phyloP scores from a whole-genome alignment of 2,797 vertebrate genomes.

The Anisognathus igniventris region DNA sequence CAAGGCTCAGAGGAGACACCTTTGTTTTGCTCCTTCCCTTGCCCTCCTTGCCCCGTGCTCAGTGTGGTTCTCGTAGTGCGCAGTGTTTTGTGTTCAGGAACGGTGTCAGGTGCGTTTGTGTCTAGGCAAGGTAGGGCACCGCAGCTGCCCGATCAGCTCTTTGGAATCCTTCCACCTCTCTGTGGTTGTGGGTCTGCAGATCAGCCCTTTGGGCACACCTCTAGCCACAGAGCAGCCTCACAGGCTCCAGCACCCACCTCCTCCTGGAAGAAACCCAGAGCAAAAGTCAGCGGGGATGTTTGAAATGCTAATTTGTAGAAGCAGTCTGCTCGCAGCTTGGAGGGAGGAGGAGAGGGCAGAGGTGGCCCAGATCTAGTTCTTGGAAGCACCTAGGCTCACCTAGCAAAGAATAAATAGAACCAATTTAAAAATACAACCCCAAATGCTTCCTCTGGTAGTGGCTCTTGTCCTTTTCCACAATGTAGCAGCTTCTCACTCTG shows the following conservation, averaged over 20 bases:
- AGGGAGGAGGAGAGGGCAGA: not conserved
- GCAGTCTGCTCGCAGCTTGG: not conserved
- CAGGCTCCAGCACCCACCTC: not conserved
- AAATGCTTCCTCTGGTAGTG: not conserved
- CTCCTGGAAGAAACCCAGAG: not conserved
- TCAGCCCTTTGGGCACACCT: not conserved
- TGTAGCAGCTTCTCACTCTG: not conserved
- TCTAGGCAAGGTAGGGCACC: not conserved
- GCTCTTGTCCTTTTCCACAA: not conserved
- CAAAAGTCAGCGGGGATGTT: not conserved
- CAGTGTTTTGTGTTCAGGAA: slow-evolving; percentile 3
- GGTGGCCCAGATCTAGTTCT: not conserved
- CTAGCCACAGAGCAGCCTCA: not conserved
- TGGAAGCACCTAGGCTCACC: not conserved
- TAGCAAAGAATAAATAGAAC: not conserved
- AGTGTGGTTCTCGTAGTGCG: not conserved
- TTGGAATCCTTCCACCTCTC: not conserved
- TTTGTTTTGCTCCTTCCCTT: not conserved
- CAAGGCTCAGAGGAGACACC: not conserved
- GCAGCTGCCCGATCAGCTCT: not conserved
- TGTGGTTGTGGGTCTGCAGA: not conserved
- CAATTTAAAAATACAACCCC: not conserved
- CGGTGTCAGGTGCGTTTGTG: not conserved
- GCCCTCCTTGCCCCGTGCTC: not conserved
- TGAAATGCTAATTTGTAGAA: not conserved